Conservation (phyloP, 2,797 vertebrate genomes). For the Borostomias antarcticus region DNA sequence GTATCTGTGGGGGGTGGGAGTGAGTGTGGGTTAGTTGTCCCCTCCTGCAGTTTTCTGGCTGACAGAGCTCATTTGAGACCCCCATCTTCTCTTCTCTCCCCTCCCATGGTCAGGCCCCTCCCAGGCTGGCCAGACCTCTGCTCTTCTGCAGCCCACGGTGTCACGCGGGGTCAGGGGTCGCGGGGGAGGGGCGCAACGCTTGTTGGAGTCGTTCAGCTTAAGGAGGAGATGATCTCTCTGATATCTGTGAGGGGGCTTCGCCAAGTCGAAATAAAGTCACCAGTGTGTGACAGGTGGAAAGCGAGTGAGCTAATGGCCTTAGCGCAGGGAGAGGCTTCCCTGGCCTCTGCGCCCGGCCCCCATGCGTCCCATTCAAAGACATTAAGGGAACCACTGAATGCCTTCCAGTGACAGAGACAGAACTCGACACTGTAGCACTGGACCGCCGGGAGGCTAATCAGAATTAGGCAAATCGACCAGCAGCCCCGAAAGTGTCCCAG, state of each 20-base stretch:
- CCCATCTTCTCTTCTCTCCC: conserved; percentile 10
- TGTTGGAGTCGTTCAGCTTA: conserved; percentile 81
- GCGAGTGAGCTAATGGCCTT: conserved; percentile 61
- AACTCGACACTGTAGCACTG: conserved; percentile 23
- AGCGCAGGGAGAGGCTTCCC: conserved; percentile 19
- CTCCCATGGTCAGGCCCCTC: conserved; percentile 50
- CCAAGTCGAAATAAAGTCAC: conserved; percentile 70
- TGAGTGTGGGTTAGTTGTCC: conserved; percentile 68
- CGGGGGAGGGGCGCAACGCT: conserved; percentile 61
- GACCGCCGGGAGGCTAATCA: conserved; percentile 37
- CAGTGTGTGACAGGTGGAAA: conserved; percentile 72
- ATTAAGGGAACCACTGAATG: conserved; percentile 42
- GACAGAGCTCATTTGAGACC: conserved; percentile 79
- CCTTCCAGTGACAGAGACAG: conserved; percentile 13
- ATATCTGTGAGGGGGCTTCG: conserved; percentile 54
- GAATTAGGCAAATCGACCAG: conserved; percentile 46
- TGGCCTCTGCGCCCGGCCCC: neutral
- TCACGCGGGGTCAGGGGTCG: conserved; percentile 60
- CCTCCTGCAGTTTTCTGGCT: conserved; percentile 84
- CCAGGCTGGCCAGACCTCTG: conserved; percentile 63
- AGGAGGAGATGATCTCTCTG: conserved; percentile 67
- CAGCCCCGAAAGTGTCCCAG: conserved; percentile 27
- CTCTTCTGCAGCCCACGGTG: conserved; percentile 58
- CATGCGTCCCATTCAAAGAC: conserved; percentile 18
- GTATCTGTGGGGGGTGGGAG: conserved; percentile 35